Evolutionary conservation across 2,888 invertebrate species (phyloP), one percentile per base, ranked within the genome.

Genomic region (Seira ritae): DNA sequence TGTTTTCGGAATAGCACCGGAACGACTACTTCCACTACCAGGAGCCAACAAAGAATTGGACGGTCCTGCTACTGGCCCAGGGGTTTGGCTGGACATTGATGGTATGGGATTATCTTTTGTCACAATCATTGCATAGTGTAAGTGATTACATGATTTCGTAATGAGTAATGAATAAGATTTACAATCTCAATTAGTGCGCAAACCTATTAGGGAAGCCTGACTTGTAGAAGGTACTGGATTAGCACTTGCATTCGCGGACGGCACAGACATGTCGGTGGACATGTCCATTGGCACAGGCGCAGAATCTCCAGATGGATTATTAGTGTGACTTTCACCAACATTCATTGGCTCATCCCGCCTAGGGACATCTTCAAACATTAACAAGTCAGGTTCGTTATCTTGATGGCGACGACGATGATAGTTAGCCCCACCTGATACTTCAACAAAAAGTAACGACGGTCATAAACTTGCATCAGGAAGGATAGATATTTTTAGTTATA

Each of bases 1-100:
- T 90, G 96, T 97, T 91, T 97, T 97, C 0, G 96, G 96, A 89
- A 97, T 97, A 0, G 96, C 96, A 0, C 96, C 96, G 0, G 90
- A 89, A 46, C 86, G 42, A 62, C 65, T 79, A 17, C 3, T 15
- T 15, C 68, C 82, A 24, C 66, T 86, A 69, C 80, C 85, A 8
- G 85, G 84, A 15, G 82, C 72, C 20, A 84, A 79, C 42, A 86
- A 50, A 8, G 72, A 78, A 37, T 77, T 84, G 20, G 80, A 71
- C 3, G 81, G 65, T n/a, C 77, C 77, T 17, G 74, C 69, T 17
- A 72, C 79, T 20, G 84, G 65, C 60, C 79, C 55, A 72, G 66
- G 74, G 15, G 84, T 31, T 42, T 85, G 85, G 50, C 75, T 80
- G 0, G 82, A 76, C 6, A 71, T 60, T 20, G 84, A 74, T 46